These are phyloP conservation scores for Lacanobia oleracea DNA, from an alignment of 2,888 invertebrate species.

Conservation along the genomic window DNA sequence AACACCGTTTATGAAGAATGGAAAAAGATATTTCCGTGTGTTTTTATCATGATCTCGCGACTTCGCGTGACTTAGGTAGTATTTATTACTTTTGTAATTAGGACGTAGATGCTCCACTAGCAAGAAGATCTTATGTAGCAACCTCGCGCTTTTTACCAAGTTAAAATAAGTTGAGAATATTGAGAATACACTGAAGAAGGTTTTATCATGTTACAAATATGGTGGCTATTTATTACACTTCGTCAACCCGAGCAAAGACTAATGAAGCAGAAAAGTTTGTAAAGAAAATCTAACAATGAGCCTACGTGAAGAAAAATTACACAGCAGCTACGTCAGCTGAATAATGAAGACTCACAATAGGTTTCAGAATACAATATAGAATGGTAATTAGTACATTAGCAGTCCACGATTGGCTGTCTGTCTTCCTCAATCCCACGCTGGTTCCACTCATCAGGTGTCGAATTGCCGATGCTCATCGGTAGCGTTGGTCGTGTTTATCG, in stretches of 20 bases:
- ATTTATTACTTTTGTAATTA: constrained; percentile 56
- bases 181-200: constrained; percentile 40
- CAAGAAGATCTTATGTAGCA: constrained; percentile 51
- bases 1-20: constrained; percentile 19
- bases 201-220: constrained; percentile 37
- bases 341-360: constrained; percentile 58
- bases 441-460: constrained; percentile 53
- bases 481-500: constrained; percentile 59
- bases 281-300: constrained; percentile 57
- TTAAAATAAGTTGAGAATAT: constrained; percentile 54
- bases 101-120: constrained; percentile 47
- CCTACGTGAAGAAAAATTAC: constrained; percentile 58
- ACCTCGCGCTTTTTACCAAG: constrained; percentile 33
- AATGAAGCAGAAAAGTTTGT: constrained; percentile 43
- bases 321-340: constrained; percentile 43
- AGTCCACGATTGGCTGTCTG: constrained; percentile 64
- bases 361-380: constrained; percentile 62
- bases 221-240: constrained; percentile 31
- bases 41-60: constrained; percentile 50
- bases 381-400: constrained; percentile 71
- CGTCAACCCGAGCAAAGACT: constrained; percentile 36
- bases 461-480: constrained; percentile 50
- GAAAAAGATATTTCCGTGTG: constrained; percentile 43
- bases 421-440: constrained; percentile 72
- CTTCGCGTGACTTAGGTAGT: constrained; percentile 61